Evolutionary conservation across 1,140 invertebrate genomes (phyloP), one percentile per base, ranked within the genome.

Genomic region (Drosophila takahashii): DNA sequence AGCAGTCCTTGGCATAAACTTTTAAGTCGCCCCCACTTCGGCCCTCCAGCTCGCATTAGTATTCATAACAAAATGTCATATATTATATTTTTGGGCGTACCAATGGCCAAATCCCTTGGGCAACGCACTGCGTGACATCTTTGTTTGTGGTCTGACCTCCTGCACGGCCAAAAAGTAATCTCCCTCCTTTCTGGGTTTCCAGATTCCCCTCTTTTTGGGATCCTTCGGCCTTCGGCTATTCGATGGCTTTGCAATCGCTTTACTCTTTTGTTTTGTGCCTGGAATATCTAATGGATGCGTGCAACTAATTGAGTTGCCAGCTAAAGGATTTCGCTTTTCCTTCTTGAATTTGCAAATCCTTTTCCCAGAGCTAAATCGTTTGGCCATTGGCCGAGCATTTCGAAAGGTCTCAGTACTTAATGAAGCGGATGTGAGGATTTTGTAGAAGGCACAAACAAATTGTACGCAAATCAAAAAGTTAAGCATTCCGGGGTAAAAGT

Each of bases 11-110:
- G 64, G 36, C 36, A 9, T 51, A 26, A 66, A 66, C 58, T 66
- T 66, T 64, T 64, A 48, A 66, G 62, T 69, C 45, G n/a, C 29
- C 65, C 34, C 29, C 54, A 32, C 45, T 34, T 50, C 22, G 10
- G 10, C 29, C 36, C 51, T 75, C 41, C 53, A 61, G 59, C 18
- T 15, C 18, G 32, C 69, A 87, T 87, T 87, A 83, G 83, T 87
- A 89, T 87, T 89, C 83, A 87, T 83, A 81, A 72, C 83, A 78
- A 89, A 87, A 89, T 89, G 72, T 62, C 84, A 87, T 76, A 81
- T 79, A 86, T 83, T 61, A 86, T 86, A 86, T 87, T 77, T 77
- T 77, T 51, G 60, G 71, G 61, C 51, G 75, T 70, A 71, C 79
- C 60, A 70, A 56, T 74, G 44, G 57, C 45, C 60, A 87, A 81